Base-by-base conservation (phyloP, 2,888 invertebrate genomes). In the Lepidonotus clava region DNA sequence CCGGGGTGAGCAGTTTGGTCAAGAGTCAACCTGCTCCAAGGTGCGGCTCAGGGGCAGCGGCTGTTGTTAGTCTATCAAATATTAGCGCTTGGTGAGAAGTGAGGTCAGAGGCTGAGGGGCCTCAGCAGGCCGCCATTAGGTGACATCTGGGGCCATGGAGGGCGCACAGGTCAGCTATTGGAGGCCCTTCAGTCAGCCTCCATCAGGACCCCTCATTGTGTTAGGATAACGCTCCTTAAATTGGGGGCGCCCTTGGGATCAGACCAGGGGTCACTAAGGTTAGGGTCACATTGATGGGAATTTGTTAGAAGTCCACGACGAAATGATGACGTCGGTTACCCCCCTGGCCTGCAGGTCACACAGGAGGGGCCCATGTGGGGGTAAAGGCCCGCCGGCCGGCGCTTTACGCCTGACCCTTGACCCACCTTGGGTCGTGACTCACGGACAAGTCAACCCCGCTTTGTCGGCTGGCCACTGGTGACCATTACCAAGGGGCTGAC, bases 391-490 rank as follows among this genome's bases (percentile, higher is more conserved):
- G 24, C 21, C 11, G 24, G 41, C 36, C 38, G 76, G 38, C 76
- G 38, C 36, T 28, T 41, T 51, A 14, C 51, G 14, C 2, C 28
- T 71, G 71, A 71, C 34, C 71, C 38, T 24, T 71, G 71, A 71
- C 71, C 71, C 71, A 71, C 71, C 71, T 71, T 34, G 71, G 71
- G 71, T 71, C 46, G 80, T 80, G 80, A 80, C 80, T 80, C 80
- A 80, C 24, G 46, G 80, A 80, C 80, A 80, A 21, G 32, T 80
- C 41, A 80, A 18, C 11, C 6, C 2, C 71, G 11, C 36, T 71
- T 71, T 34, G 71, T 36, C 71, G 38, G 34, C 1, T n/a, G n/a
- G n/a, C n/a, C n/a, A n/a, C n/a, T 38, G 38, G 38, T 71, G 34
- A 71, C 71, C 36, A 6, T 11, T 66, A 32, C 46, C 46, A 32